phyloP scores from a whole-genome alignment of 2,888 invertebrate species.

The Oligia strigilis region DNA sequence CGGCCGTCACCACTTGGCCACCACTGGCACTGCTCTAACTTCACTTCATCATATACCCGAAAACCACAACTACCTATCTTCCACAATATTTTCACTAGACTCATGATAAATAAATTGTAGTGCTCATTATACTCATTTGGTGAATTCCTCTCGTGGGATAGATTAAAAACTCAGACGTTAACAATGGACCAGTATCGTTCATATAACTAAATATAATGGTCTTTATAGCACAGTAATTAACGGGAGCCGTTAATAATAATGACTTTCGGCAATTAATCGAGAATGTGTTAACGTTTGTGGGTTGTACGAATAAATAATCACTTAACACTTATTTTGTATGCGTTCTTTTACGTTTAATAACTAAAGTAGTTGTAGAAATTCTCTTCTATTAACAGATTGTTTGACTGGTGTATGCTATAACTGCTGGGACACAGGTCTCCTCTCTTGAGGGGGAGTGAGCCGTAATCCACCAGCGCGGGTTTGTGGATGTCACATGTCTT shows the following conservation, averaged over 20 bases:
- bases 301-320: conserved; percentile 29
- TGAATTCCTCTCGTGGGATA: conserved; percentile 51
- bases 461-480: background rate
- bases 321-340: background rate
- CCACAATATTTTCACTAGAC: conserved; percentile 11
- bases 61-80: background rate
- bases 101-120: conserved; percentile 27
- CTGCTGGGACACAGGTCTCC: background rate
- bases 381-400: background rate
- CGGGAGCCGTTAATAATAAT: conserved; percentile 53
- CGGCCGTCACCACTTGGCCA: too few species aligned
- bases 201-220: conserved; percentile 36
- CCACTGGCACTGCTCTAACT: too few species aligned
- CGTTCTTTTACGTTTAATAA: background rate
- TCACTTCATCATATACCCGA: background rate
- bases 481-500: background rate
- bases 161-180: conserved; percentile 55
- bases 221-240: conserved; percentile 49
- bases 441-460: background rate
- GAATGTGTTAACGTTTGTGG: conserved; percentile 45
- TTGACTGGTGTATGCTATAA: background rate
- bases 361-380: background rate
- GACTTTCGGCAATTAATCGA: conserved; percentile 48
- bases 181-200: conserved; percentile 47
- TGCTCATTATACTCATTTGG: conserved; percentile 44